A percentile compares a stretch with the other conserved stretches of the same genome.
phyloP scores from a whole-genome alignment of 2,113 vertebrate genomes.

The Tenrec ecaudatus region DNA sequence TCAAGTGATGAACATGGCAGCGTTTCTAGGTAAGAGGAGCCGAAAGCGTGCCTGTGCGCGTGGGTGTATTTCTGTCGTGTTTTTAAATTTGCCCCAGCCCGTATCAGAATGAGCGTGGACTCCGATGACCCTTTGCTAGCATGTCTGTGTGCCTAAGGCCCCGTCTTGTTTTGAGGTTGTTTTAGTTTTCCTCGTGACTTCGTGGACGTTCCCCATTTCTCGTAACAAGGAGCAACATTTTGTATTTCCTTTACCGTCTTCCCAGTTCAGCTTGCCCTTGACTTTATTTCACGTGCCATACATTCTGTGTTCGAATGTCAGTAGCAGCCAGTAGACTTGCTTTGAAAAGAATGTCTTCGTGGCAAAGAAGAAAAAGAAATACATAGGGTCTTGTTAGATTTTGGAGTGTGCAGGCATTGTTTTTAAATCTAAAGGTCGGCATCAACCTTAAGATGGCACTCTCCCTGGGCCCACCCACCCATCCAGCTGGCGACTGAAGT shows the following conservation, averaged over 20 bases:
- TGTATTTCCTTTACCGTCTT: constrained; percentile 12
- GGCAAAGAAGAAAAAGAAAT: neutral
- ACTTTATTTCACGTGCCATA: too few relatives aligned
- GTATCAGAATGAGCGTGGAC: neutral
- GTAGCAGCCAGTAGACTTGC: neutral
- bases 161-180: constrained; percentile 5
- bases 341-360: constrained; percentile 49
- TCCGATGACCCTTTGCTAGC: neutral
- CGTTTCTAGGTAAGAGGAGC: constrained; percentile 91
- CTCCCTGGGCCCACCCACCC: neutral
- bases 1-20: constrained; percentile 95
- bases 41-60: neutral
- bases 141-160: neutral
- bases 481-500: neutral
- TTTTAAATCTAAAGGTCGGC: neutral
- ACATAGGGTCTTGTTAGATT: neutral
- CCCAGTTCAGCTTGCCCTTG: neutral
- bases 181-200: neutral
- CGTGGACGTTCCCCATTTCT: neutral
- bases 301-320: too few relatives aligned
- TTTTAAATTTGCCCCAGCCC: neutral
- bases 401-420: neutral
- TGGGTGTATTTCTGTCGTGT: neutral
- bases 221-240: neutral
- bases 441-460: neutral